Base-by-base conservation (phyloP, 2,888 invertebrate species). In the Cryptosula pallasiana region DNA sequence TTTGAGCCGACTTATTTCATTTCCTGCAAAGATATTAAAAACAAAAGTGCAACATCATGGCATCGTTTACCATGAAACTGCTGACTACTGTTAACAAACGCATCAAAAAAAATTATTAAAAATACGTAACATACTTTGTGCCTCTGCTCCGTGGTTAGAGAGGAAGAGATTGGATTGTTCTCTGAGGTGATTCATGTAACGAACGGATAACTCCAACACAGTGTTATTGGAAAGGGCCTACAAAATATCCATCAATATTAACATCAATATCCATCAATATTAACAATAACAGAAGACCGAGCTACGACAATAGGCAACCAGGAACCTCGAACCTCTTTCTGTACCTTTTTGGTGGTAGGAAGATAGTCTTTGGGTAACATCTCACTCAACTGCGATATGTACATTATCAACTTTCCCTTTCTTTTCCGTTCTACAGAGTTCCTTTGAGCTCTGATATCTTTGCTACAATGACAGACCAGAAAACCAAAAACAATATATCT, bases 121-220 rank as follows among this genome's bases (percentile, higher is more conserved):
- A 57, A 5, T 5, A 13, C 5, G n/a, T 57, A 45, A 29, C 35
- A 35, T 72, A 78, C 78, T 77, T 74, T 78, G 78, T 2, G 76
- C 76, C 72, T 78, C 76, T 25, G 74, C 73, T 54, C 75, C 72
- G 63, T 78, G 74, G 32, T 76, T 77, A 35, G 73, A 72, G 0
- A 81, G 69, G 16, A 81, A 74, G 57, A 79, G 78, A 36, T 81
- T 79, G 72, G 77, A 76, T 57, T 78, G 78, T 2, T 81, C 80
- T 72, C 80, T 79, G 55, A 83, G 74, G 29, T 82, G 78, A 32
- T 77, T 75, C 58, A 84, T 82, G 73, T 81, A 83, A 35, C 76
- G 75, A 32, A 79, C 79, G 5, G 83, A 81, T 72, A 79, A 79
- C 73, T 83, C 82, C 74, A 84, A 78, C 55, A 82, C 63, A 29